Base-by-base conservation (phyloP, 2,113 vertebrate species). In the Maccullochella peelii region DNA sequence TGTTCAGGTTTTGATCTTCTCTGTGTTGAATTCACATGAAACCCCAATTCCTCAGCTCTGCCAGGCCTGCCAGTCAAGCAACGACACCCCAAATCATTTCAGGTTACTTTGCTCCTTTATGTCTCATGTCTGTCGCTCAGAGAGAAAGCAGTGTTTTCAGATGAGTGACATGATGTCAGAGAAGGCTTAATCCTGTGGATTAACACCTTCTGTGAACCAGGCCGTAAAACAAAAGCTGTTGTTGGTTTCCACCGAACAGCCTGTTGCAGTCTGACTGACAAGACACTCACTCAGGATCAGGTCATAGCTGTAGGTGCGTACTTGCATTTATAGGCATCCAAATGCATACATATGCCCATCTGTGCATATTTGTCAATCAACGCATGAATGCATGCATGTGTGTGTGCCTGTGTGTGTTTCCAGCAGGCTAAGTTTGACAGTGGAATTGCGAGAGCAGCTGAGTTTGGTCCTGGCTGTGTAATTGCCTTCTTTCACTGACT, bases 391-490 rank as follows among this genome's bases (percentile, higher is more conserved):
- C 16, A 18, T 77, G 73, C 16, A 18, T 77, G 73, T 58, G 66
- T 54, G 25, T 20, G 21, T 54, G 30, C 42, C 33, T 52, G 38
- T 40, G 36, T 62, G 55, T 59, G 15, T 66, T 76, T 77, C 40
- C 63, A 27, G 15, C 59, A 16, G 57, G 58, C 69, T 77, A 57
- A 47, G 73, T 69, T 73, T 88, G 85, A 84, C 80, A 79, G 52
- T 49, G 1, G 91, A 71, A 90, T 82, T 84, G 77, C 30, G 8
- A 23, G 42, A 71, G 77, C 79, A 76, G 72, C 83, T 76, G 76
- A 87, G 83, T 81, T 82, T 73, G 49, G 61, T 67, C 67, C n/a
- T n/a, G 1, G 61, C 44, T 72, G 23, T 63, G 63, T 83, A 89
- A 86, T 87, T 84, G 80, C 58, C 73, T 62, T 73, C 57, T 71